Evolutionary conservation across 2,888 invertebrate species (phyloP), one percentile per base, ranked within the genome.

Genomic region (Prenolepis imparis): DNA sequence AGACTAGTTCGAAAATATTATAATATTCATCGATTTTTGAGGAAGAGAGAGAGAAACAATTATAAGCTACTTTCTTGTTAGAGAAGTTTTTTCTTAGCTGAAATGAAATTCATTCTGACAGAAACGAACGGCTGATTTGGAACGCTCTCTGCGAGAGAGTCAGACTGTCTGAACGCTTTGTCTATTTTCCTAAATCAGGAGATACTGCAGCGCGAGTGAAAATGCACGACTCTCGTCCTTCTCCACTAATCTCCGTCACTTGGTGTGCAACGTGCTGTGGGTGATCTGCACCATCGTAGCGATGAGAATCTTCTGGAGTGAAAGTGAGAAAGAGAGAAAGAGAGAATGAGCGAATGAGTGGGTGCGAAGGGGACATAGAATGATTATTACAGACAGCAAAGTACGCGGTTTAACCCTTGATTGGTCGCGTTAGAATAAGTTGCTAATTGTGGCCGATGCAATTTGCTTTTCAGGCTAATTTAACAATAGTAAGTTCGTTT

Each of bases 141-240:
- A 86, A 90, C 88, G 91, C 82, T 91, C 85, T 83, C 52, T 70
- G 87, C 86, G 85, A 72, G 70, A 74, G 39, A 84, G 81, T 87
- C 86, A 86, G 86, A 84, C 48, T 85, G 86, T 91, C 84, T 90
- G 88, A 92, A 92, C 81, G 90, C 89, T 87, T 91, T 88, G 89
- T 92, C 88, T 92, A 90, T 93, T 92, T 92, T 91, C 88, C 91
- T 88, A 85, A 91, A 93, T 93, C 92, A 94, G 94, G 93, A 93
- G 92, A 92, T 93, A 90, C 91, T 92, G 89, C 93, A 92, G 84
- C 93, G 93, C 90, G 93, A 93, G 88, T 94, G 93, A 93, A 39
- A 77, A 91, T 90, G 82, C 86, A 87, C 86, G 74, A 77, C 87
- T 78, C 68, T 89, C 90, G 84, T 87, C 90, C 85, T 86, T 84